A percentile compares a stretch with the other conserved stretches of the same genome.
phyloP scores from a whole-genome alignment of 2,888 invertebrate species.

The Alviniconcha strummeri region DNA sequence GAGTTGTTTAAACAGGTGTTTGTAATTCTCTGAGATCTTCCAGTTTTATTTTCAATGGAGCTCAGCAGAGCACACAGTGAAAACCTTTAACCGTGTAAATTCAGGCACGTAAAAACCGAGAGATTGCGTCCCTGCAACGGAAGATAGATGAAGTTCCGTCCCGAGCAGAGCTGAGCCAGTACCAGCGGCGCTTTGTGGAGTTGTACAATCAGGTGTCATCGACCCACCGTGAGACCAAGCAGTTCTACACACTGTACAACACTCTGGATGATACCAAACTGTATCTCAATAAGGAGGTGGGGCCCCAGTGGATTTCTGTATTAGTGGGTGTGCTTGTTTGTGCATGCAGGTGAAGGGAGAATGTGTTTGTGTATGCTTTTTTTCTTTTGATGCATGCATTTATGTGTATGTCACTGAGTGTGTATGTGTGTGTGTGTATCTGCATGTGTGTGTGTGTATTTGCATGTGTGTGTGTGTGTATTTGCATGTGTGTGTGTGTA shows the following conservation, averaged over 20 bases:
- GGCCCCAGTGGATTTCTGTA: conserved; percentile 63
- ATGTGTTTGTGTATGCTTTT: not conserved
- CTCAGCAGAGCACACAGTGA: too few species aligned
- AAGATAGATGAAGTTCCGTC: conserved; percentile 95
- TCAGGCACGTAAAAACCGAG: conserved; percentile 77
- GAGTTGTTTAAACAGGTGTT: too few species aligned
- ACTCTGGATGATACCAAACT: conserved; percentile 94
- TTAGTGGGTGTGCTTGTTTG: not conserved
- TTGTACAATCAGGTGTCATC: conserved; percentile 95
- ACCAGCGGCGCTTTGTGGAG: conserved; percentile 95
- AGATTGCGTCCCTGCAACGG: conserved; percentile 85
- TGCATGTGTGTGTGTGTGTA: not conserved
- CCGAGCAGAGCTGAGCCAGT: conserved; percentile 93
- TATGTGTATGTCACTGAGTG: too few species aligned
- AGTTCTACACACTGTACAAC: conserved; percentile 96
- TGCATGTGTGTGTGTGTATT: too few species aligned
- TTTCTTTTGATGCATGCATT: not conserved
- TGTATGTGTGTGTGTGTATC: too few species aligned
- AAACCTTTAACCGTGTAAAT: not conserved
- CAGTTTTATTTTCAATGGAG: too few species aligned
- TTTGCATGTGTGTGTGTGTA: not conserved
- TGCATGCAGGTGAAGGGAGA: too few species aligned
- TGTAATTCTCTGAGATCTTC: too few species aligned
- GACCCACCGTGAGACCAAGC: conserved; percentile 97
- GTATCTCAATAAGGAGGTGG: conserved; percentile 93